Conservation (phyloP, 2,797 vertebrate genomes). For the Antennarius maculatus region DNA sequence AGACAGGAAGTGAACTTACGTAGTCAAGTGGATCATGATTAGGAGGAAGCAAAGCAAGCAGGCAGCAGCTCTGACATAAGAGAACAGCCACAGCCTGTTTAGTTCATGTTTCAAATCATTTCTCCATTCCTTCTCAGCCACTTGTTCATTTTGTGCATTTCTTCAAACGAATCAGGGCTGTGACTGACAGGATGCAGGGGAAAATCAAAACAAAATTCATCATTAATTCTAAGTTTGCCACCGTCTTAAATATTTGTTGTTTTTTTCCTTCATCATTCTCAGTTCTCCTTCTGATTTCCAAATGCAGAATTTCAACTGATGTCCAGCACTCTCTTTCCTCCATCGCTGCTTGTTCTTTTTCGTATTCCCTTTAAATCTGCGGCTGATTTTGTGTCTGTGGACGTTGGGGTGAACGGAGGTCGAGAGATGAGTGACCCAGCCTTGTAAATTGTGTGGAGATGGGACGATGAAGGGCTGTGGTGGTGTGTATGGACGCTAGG, state of each 20-base stretch:
- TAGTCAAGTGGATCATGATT: not conserved
- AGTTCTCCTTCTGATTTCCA: conserved; percentile 18
- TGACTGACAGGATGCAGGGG: conserved; percentile 54
- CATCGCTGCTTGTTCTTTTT: conserved; percentile 16
- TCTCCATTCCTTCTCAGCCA: conserved; percentile 13
- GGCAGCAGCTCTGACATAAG: conserved; percentile 8
- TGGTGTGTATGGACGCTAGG: conserved; percentile 35
- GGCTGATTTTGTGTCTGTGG: conserved; percentile 35
- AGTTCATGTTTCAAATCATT: not conserved
- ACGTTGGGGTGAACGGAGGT: conserved; percentile 52
- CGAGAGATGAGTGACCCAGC: conserved; percentile 35
- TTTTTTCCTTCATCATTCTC: conserved; percentile 34
- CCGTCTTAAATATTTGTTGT: conserved; percentile 36
- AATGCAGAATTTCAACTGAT: conserved; percentile 23
- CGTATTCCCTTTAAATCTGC: conserved; percentile 26
- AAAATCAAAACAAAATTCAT: conserved; percentile 47
- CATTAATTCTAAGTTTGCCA: conserved; percentile 62
- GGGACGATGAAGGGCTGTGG: conserved; percentile 44
- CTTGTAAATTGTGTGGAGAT: conserved; percentile 39
- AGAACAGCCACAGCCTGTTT: conserved; percentile 12
- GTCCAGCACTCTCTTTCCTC: conserved; percentile 21
- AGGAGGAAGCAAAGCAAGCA: conserved; percentile 30
- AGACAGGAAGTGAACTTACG: not conserved
- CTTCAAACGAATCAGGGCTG: conserved; percentile 36
- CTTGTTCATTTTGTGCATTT: conserved; percentile 50